A percentile compares a stretch with the other conserved stretches of the same genome.
Evolutionary conservation across 2,888 invertebrate genomes (phyloP).

Genomic region (Apamea epomidion): DNA sequence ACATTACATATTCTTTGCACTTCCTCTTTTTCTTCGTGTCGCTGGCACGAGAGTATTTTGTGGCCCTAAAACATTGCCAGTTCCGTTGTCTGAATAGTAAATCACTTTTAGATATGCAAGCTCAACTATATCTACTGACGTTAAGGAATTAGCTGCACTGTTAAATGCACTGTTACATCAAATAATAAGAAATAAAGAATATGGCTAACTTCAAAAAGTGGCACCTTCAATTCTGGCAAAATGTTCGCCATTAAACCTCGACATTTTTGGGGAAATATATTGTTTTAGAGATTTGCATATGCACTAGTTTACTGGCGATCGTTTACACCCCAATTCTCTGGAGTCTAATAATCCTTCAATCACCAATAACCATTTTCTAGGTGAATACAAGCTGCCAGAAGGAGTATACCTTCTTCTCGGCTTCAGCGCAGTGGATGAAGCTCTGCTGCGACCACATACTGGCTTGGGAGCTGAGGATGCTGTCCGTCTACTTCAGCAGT

Average conservation of each 20-base stretch:
- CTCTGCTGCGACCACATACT: slow-evolving; percentile 94
- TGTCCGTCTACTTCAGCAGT: slow-evolving; percentile 95
- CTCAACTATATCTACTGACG: not conserved
- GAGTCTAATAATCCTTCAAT: not conserved
- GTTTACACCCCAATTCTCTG: not conserved
- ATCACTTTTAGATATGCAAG: slow-evolving; percentile 9
- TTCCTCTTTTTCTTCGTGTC: not conserved
- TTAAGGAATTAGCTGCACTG: slow-evolving; percentile 9
- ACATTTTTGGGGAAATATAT: not conserved
- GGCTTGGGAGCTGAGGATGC: slow-evolving; percentile 96
- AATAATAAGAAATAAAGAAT: not conserved
- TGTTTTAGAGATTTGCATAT: not conserved
- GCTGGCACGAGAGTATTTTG: not conserved
- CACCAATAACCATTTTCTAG: slow-evolving; percentile 79
- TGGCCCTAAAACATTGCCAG: not conserved
- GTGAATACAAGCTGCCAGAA: slow-evolving; percentile 94
- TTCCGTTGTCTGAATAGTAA: not conserved
- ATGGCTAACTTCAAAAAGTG: not conserved
- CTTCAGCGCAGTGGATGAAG: slow-evolving; percentile 97
- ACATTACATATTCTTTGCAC: slow-evolving; percentile 1
- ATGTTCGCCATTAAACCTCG: not conserved
- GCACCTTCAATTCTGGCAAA: not conserved
- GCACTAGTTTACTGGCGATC: not conserved
- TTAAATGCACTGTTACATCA: slow-evolving; percentile 25
- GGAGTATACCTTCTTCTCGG: slow-evolving; percentile 97